These are phyloP conservation scores for Gila robusta DNA, from an alignment of 2,797 vertebrate species.

Conservation along the genomic window DNA sequence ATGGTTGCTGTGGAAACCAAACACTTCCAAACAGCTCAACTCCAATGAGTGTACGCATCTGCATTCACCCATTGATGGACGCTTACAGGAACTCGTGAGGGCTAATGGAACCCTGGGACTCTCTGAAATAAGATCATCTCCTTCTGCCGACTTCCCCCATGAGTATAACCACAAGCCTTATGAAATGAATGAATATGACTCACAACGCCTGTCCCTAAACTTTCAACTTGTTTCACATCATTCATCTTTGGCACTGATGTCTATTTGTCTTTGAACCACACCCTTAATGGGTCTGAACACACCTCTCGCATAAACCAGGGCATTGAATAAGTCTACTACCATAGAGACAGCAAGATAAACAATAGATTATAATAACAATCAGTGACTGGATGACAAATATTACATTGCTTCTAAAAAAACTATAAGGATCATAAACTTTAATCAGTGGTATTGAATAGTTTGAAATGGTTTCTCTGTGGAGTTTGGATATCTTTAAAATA, in stretches of 20 bases:
- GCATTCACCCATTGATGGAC: background rate
- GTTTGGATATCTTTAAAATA: background rate
- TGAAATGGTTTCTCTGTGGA: background rate
- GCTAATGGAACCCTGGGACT: slow-evolving; percentile 1
- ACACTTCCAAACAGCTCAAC: slow-evolving; percentile 71
- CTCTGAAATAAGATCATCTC: background rate
- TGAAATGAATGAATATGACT: background rate
- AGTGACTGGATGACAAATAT: background rate
- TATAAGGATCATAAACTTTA: background rate
- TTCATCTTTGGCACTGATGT: background rate
- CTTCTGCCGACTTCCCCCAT: slow-evolving; percentile 3
- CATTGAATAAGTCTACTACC: background rate
- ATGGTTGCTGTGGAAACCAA: slow-evolving; percentile 73
- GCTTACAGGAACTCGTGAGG: slow-evolving; percentile 13
- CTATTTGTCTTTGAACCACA: background rate
- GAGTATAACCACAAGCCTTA: background rate
- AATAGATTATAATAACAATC: slow-evolving; percentile 11
- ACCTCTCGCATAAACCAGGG: background rate
- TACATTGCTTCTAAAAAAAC: background rate
- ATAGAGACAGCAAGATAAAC: slow-evolving; percentile 28
- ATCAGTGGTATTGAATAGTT: background rate
- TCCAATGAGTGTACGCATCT: background rate
- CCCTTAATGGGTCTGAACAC: background rate
- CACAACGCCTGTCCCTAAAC: background rate
- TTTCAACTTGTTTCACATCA: background rate